Evolutionary conservation across 2,797 vertebrate species (phyloP).

Genomic region (Discoglossus pictus): DNA sequence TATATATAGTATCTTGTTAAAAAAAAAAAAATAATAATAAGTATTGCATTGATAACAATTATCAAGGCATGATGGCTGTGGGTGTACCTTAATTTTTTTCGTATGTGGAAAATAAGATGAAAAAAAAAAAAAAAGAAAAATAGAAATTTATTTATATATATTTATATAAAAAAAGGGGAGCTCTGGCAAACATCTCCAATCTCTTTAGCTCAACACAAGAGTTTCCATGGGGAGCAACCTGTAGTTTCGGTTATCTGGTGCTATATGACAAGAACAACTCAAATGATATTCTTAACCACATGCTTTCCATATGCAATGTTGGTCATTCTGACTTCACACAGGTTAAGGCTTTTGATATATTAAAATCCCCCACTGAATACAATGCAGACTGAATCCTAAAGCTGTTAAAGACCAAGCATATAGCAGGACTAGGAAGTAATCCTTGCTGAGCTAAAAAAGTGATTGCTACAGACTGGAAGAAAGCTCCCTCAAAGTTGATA

Average conservation of each 20-base stretch:
- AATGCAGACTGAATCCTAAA: neutral
- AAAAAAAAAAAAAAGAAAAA: slow-evolving; percentile 24
- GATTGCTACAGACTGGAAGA: slow-evolving; percentile 11
- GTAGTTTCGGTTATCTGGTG: too few relatives aligned
- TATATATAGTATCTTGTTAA: slow-evolving; percentile 73
- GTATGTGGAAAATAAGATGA: slow-evolving; percentile 23
- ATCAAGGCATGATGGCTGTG: slow-evolving; percentile 84
- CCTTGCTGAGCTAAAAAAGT: neutral
- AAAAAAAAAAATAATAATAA: slow-evolving; percentile 54
- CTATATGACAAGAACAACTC: too few relatives aligned
- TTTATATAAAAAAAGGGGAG: slow-evolving; percentile 32
- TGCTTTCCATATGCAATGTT: neutral
- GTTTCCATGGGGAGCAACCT: slow-evolving; percentile 3
- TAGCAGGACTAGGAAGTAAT: neutral
- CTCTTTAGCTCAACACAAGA: slow-evolving; percentile 8
- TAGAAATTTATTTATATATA: slow-evolving; percentile 45
- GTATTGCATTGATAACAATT: slow-evolving; percentile 76
- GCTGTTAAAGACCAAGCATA: slow-evolving; percentile 18
- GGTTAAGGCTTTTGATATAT: slow-evolving; percentile 14
- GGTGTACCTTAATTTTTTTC: slow-evolving; percentile 62
- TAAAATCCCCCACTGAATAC: slow-evolving; percentile 7
- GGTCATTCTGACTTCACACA: slow-evolving; percentile 6
- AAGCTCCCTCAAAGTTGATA: slow-evolving; percentile 16
- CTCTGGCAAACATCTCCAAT: slow-evolving; percentile 22
- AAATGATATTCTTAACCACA: neutral